These are phyloP conservation scores for Pachypanchax playfairii DNA, from an alignment of 2,113 vertebrate species.

Conservation along the genomic window DNA sequence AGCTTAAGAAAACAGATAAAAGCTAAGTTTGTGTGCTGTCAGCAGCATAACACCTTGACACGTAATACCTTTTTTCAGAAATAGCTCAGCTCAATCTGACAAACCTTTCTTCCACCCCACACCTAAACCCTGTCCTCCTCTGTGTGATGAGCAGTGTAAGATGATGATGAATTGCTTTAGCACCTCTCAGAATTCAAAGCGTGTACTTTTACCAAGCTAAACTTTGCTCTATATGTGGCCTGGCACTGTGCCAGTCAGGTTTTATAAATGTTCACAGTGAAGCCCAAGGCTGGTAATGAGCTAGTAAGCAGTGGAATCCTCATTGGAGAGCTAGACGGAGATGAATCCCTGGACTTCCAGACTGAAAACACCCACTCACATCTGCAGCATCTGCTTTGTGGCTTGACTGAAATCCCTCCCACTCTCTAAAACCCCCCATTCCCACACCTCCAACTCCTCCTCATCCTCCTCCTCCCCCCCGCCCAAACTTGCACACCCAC, in stretches of 20 bases:
- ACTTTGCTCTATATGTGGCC: constrained; percentile 40
- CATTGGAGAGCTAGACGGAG: constrained; percentile 37
- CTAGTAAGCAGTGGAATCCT: constrained; percentile 49
- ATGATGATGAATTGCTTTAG: constrained; percentile 36
- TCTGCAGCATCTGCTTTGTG: constrained; percentile 73
- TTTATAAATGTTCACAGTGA: constrained; percentile 37
- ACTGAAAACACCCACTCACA: constrained; percentile 69
- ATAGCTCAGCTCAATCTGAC: constrained; percentile 46
- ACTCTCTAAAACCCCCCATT: not conserved
- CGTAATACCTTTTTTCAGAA: constrained; percentile 41
- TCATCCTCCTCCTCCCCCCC: constrained; percentile 12
- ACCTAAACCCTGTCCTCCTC: constrained; percentile 32
- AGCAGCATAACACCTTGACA: constrained; percentile 32
- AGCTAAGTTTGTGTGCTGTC: constrained; percentile 14
- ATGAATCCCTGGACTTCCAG: constrained; percentile 50
- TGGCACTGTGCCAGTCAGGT: constrained; percentile 24
- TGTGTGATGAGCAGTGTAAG: constrained; percentile 39
- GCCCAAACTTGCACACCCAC: constrained; percentile 30
- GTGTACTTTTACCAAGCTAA: constrained; percentile 26
- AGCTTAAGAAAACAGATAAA: constrained; percentile 8
- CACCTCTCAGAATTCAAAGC: constrained; percentile 23
- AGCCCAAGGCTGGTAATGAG: constrained; percentile 48
- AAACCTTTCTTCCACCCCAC: constrained; percentile 36
- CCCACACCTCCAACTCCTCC: constrained; percentile 7
- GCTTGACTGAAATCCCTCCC: constrained; percentile 50